Percentiles rank a stretch among this genome's conserved stretches.
Evolutionary conservation across 2,797 vertebrate species (phyloP).

Genomic region (Urocyon cinereoargenteus): DNA sequence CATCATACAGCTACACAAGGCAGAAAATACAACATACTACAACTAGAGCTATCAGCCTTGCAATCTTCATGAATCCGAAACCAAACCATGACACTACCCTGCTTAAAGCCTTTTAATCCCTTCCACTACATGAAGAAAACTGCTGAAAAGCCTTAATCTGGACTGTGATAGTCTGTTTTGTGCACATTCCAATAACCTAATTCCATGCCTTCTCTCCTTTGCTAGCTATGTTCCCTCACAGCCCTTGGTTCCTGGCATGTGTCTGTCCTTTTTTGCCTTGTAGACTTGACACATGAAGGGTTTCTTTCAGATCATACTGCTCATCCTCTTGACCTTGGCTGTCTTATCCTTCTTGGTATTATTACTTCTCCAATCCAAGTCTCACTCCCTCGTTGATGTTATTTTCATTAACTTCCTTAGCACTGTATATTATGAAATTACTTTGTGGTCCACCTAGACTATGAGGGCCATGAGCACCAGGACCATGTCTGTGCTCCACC

Average conservation of each 20-base stretch:
- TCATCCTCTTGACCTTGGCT: neutral
- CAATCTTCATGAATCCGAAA: neutral
- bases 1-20: neutral
- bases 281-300: neutral
- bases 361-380: neutral
- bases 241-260: neutral
- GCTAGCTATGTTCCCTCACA: neutral
- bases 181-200: neutral
- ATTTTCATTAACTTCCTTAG: neutral
- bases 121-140: neutral
- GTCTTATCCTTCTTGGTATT: neutral
- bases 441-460: neutral
- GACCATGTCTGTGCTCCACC: neutral
- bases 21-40: neutral
- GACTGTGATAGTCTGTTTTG: accelerated
- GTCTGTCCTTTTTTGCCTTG: neutral
- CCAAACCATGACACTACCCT: neutral
- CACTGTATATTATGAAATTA: neutral
- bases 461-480: too few relatives aligned
- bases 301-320: neutral
- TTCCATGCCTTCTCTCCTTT: neutral
- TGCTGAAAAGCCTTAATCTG: accelerated
- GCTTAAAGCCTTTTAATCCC: neutral
- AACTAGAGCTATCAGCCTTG: neutral
- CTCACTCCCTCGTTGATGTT: neutral